Conservation (phyloP, 2,888 invertebrate genomes). For the Rhagonycha lutea region DNA sequence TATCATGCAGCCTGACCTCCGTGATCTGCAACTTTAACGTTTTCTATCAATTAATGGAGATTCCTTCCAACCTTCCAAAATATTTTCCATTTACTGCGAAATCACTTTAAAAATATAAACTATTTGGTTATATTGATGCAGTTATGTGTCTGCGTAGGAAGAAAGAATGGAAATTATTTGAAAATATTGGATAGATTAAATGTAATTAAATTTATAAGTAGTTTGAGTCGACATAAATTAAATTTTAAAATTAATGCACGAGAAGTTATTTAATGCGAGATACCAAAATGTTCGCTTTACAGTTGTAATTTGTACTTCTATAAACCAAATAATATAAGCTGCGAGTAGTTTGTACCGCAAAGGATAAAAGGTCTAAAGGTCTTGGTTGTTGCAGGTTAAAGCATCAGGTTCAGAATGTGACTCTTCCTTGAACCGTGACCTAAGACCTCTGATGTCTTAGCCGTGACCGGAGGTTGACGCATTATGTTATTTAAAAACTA, state of each 20-base stretch:
- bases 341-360: background rate
- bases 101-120: background rate
- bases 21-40: background rate
- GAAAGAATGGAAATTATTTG: no score
- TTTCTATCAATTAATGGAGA: background rate
- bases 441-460: slow-evolving; percentile 19
- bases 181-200: no score
- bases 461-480: slow-evolving; percentile 15
- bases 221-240: no score
- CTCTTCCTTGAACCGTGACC: slow-evolving; percentile 31
- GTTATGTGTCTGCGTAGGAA: no score
- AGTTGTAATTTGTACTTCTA: background rate
- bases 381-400: slow-evolving; percentile 9
- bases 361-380: slow-evolving; percentile 6
- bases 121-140: no score
- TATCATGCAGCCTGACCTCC: background rate
- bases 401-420: slow-evolving; percentile 24
- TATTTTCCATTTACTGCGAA: background rate
- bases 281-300: background rate
- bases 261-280: no score
- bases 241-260: no score
- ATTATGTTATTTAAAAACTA: background rate
- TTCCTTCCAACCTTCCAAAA: background rate
- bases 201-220: no score
- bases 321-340: background rate